Conservation (phyloP, 2,797 vertebrate species). For the Anisognathus igniventris region DNA sequence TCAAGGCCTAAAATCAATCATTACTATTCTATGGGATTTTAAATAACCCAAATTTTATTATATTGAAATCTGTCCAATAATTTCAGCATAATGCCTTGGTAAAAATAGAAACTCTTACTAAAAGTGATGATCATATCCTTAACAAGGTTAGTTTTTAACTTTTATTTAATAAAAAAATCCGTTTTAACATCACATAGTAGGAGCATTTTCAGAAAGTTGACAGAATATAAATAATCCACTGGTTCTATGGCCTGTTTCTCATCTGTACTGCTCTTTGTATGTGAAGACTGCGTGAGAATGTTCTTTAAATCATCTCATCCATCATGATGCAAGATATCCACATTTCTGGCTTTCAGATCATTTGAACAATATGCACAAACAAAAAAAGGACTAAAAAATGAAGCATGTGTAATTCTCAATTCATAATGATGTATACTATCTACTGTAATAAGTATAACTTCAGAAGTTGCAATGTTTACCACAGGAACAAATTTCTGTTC, state of each 20-base stretch:
- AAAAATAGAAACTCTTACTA: not conserved
- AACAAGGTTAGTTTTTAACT: not conserved
- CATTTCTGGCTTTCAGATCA: not conserved
- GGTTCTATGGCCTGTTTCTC: not conserved
- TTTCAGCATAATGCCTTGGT: not conserved
- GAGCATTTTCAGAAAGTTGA: not conserved
- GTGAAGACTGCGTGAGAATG: not conserved
- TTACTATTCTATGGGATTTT: not conserved
- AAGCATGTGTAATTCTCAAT: not conserved
- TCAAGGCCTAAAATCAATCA: not conserved
- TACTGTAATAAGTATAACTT: not conserved
- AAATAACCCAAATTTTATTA: not conserved
- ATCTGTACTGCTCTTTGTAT: not conserved
- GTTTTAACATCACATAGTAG: not conserved
- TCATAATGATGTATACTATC: not conserved
- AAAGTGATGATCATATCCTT: not conserved
- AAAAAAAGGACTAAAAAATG: not conserved
- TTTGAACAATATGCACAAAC: not conserved
- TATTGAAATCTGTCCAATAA: not conserved
- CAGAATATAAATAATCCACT: not conserved
- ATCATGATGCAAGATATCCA: not conserved
- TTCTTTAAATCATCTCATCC: not conserved
- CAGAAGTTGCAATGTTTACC: not conserved
- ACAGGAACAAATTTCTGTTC: not conserved
- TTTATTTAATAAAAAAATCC: not conserved